Evolutionary conservation across 2,797 vertebrate species (phyloP), one percentile per base, ranked within the genome.

Genomic region (Alectoris magna): DNA sequence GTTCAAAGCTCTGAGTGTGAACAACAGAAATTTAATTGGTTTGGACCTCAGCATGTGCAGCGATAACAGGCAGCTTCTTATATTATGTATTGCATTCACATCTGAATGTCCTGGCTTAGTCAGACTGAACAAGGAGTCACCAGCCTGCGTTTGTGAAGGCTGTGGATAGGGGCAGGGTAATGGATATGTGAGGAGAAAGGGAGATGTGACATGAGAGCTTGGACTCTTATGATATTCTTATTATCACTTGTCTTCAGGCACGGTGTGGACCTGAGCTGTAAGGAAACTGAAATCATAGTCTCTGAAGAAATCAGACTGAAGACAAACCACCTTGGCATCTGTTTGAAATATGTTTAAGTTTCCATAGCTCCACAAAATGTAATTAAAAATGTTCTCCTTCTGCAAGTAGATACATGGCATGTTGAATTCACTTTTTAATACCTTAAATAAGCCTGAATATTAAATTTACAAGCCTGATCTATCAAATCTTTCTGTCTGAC

Each of bases 241-340:
- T 41, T 69, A 22, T 78, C 48, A 79, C 36, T 84, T 75, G n/a
- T 38, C 79, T 73, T 79, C 23, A 91, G 27, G 14, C 17, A 67
- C 0, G 0, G 6, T 17, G 90, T 23, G 27, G 21, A 85, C 34
- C 58, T 71, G 13, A 82, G n/a, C 38, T 84, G 51, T 60, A 13
- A 72, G 82, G 60, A 56, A 88, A 84, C 6, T 0, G 5, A 87
- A 87, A 64, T 44, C 21, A 6, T 26, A 2, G 5, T 39, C 39
- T 90, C 26, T 79, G 56, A 86, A 81, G 77, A 91, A 88, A 90
- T 67, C 51, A 84, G 18, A 3, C 46, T 73, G 60, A 88, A 76
- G 60, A 23, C 2, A 3, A 93, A 60, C 2, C 7, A 39, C 39
- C 48, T 79, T 31, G 44, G 31, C 24, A 44, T 38, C 71, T 71